These are phyloP conservation scores for Caenorhabditis sulstoni DNA, from an alignment of 2,888 invertebrate genomes.

Conservation along the genomic window DNA sequence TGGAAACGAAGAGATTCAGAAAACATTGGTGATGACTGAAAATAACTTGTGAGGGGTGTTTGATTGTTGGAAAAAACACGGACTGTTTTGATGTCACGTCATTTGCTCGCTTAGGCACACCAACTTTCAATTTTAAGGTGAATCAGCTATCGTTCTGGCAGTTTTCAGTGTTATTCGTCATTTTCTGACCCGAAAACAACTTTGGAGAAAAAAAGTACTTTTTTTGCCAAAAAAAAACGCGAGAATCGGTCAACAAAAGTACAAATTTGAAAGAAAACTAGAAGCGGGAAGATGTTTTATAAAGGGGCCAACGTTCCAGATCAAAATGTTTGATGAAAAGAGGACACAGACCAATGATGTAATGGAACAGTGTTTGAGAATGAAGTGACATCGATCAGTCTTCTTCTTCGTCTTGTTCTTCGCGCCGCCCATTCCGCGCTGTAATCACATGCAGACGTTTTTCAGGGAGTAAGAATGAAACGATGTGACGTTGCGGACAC, in stretches of 20 bases:
- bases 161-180: not conserved
- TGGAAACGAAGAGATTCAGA: no score
- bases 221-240: not conserved
- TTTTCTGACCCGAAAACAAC: not conserved
- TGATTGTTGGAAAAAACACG: not conserved
- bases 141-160: constrained; percentile 5
- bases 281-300: not conserved
- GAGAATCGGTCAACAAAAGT: constrained; percentile 12
- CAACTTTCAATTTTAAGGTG: constrained; percentile 1
- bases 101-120: constrained; percentile 7
- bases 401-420: not conserved
- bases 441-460: constrained; percentile 52
- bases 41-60: no score
- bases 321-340: constrained; percentile 7
- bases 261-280: not conserved
- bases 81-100: constrained; percentile 15
- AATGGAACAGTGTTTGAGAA: constrained; percentile 32
- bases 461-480: constrained; percentile 22
- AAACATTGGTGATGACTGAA: no score
- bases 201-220: not conserved
- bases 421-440: constrained; percentile 30
- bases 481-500: constrained; percentile 39
- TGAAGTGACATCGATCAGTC: constrained; percentile 40
- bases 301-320: not conserved
- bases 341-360: constrained; percentile 45